These are phyloP conservation scores for Spodoptera littoralis DNA, from an alignment of 2,888 invertebrate species.

Conservation along the genomic window DNA sequence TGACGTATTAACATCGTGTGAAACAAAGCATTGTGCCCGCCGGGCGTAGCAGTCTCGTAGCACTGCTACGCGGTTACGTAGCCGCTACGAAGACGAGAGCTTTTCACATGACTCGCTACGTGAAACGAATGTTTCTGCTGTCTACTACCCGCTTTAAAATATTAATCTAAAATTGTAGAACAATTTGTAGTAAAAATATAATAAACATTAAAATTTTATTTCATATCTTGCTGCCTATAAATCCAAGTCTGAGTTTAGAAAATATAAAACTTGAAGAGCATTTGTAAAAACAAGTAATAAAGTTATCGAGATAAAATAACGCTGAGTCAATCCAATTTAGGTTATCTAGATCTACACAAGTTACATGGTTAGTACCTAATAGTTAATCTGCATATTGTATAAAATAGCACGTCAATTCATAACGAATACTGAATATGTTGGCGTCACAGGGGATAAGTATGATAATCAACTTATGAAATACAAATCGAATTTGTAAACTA, in stretches of 20 bases:
- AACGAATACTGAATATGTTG: conserved; percentile 17
- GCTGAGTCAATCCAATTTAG: conserved; percentile 9
- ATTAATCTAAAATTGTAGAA: not conserved
- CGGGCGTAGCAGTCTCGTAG: conserved; percentile 51
- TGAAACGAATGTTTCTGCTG: conserved; percentile 9
- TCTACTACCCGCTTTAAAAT: conserved; percentile 7
- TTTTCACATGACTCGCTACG: conserved; percentile 37
- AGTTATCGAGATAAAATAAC: conserved; percentile 34
- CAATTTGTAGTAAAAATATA: conserved; percentile 19
- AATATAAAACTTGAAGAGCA: conserved; percentile 36
- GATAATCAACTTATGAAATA: conserved; percentile 7
- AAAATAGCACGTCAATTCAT: conserved; percentile 17
- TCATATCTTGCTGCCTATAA: conserved; percentile 15
- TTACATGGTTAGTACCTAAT: not conserved
- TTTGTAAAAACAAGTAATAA: conserved; percentile 40
- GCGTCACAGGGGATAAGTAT: not conserved
- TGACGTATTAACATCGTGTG: conserved; percentile 15
- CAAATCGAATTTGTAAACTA: conserved; percentile 34
- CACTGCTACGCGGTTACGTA: conserved; percentile 47
- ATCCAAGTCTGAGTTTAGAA: conserved; percentile 37
- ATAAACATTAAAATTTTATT: conserved; percentile 28
- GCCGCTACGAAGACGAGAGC: conserved; percentile 39
- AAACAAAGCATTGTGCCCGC: conserved; percentile 31
- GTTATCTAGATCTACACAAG: conserved; percentile 1
- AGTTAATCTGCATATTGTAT: conserved; percentile 4